phyloP scores from a whole-genome alignment of 2,797 vertebrate genomes.

The Pantherophis alleghaniensis region DNA sequence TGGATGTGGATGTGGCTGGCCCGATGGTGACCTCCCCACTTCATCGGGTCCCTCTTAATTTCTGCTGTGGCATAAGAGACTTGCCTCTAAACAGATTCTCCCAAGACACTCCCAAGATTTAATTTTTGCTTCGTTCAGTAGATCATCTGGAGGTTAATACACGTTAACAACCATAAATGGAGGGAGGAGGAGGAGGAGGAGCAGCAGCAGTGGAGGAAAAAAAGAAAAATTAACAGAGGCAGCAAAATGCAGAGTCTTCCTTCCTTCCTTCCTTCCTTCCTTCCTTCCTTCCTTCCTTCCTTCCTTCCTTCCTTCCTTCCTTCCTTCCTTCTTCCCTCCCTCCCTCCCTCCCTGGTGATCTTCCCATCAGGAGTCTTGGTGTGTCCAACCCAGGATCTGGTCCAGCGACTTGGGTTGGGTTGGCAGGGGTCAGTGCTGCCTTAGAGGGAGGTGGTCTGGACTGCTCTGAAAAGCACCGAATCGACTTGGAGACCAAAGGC shows the following conservation, averaged over 20 bases:
- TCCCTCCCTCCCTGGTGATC: neutral
- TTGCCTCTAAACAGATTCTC: conserved; percentile 3
- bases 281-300: neutral
- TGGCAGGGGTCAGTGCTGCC: neutral
- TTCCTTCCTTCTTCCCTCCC: neutral
- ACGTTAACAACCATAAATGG: conserved; percentile 28
- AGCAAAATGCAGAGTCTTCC: conserved; percentile 19
- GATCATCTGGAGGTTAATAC: conserved; percentile 31
- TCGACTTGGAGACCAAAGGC: neutral
- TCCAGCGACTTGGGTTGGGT: neutral
- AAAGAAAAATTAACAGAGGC: conserved; percentile 17
- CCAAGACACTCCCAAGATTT: neutral
- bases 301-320: too few relatives aligned
- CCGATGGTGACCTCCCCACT: neutral
- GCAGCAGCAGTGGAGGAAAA: neutral
- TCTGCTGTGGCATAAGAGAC: neutral
- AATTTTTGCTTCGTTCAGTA: conserved; percentile 4
- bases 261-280: neutral
- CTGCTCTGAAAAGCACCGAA: rapidly evolving
- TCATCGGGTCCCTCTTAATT: neutral
- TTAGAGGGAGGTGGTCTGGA: neutral
- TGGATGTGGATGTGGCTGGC: neutral
- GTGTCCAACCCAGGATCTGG: neutral
- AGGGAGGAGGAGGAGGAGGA: neutral
- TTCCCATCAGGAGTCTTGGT: neutral